These are phyloP conservation scores for Myodes glareolus DNA, from an alignment of 2,113 vertebrate species.

Conservation along the genomic window DNA sequence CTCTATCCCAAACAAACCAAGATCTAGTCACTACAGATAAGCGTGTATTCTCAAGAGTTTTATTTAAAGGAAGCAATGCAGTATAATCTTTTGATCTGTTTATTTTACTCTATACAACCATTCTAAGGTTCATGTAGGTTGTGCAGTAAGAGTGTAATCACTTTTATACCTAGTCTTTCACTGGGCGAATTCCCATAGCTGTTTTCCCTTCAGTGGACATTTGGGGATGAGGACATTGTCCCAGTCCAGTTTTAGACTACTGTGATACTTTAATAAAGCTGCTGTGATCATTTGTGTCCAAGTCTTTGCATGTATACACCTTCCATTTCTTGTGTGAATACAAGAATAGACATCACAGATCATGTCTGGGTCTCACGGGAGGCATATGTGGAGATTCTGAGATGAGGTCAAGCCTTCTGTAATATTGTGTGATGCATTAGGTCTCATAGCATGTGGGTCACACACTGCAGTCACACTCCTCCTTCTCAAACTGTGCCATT, in stretches of 20 bases:
- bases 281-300: fast-evolving
- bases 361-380: fast-evolving
- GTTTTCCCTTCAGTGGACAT: no score
- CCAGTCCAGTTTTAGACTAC: not conserved
- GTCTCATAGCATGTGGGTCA: no score
- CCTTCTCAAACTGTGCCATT: fast-evolving
- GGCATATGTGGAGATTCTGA: fast-evolving
- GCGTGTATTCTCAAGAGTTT: not conserved
- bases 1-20: no score
- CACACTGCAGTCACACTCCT: fast-evolving
- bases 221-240: no score
- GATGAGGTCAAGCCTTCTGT: no score
- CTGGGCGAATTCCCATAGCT: fast-evolving
- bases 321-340: not conserved
- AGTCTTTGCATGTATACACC: fast-evolving
- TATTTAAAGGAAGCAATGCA: not conserved
- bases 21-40: not conserved
- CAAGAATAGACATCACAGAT: no score
- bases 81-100: no score
- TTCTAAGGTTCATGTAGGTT: not conserved
- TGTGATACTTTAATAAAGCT: not conserved
- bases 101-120: not conserved
- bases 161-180: not conserved
- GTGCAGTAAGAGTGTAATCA: not conserved
- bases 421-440: fast-evolving